Evolutionary conservation across 1,140 invertebrate genomes (phyloP), one percentile per base, ranked within the genome.

Genomic region (Drosophila ercepeae): DNA sequence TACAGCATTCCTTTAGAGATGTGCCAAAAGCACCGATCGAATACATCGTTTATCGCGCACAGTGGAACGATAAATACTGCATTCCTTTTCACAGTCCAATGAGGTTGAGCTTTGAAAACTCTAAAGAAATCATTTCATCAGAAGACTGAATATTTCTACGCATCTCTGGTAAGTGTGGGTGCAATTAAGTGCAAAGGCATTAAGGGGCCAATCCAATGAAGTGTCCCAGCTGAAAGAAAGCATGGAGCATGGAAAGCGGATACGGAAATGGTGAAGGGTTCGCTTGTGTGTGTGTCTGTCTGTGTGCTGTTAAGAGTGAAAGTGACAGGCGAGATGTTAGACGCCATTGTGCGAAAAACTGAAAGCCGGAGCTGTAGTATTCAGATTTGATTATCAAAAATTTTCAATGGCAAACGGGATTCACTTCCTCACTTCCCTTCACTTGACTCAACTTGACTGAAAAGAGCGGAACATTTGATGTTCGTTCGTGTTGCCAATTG

Each of bases 161-260:
- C 39, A 42, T 18, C 39, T 18, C 39, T 16, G 3, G 8, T 18
- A 1, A 18, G 25, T 49, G 25, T 39, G 25, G 14, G 25, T 64
- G 46, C 60, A 67, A 67, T 67, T 67, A 67, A 53, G 64, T 67
- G 60, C 64, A 67, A 53, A 67, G 60, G 19, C 63, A 65, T 67
- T 67, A 67, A 65, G 60, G 60, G 63, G 63, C 60, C 60, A 67
- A 67, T 67, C 63, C 60, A 53, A 67, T 67, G 64, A 53, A 65
- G 59, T 39, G 59, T 44, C 44, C 27, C 45, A 29, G 58, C 34
- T 65, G 54, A 36, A 36, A 36, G 18, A 48, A 23, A 18, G 51
- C n/a, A n/a, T n/a, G 23, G 14, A 16, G 7, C 39, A 9, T 48
- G 45, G 45, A 34, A 41, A 53, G 19, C 36, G 45, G 25, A 48